phyloP scores from a whole-genome alignment of 2,113 vertebrate genomes.

The Mormyrus lacerda region DNA sequence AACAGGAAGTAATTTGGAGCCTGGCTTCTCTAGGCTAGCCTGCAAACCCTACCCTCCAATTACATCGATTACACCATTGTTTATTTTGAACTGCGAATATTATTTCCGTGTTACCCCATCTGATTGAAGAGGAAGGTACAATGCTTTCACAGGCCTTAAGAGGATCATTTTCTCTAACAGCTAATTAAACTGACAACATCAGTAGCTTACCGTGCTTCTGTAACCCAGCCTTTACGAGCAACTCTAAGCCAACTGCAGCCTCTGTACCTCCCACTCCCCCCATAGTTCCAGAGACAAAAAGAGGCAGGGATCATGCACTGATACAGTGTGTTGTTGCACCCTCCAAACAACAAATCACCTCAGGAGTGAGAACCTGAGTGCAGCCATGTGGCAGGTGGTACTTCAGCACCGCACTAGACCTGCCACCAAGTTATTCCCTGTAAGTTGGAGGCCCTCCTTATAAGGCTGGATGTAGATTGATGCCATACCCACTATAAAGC shows the following conservation, averaged over 20 bases:
- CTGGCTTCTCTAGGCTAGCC: neutral
- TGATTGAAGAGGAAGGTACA: neutral
- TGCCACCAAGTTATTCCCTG: too few species aligned
- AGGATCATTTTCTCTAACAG: neutral
- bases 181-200: neutral
- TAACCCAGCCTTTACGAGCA: neutral
- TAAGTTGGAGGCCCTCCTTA: too few species aligned
- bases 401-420: too few species aligned
- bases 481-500: too few species aligned
- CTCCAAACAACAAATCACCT: too few species aligned
- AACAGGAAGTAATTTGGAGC: slow-evolving; percentile 19
- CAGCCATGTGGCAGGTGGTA: too few species aligned
- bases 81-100: neutral
- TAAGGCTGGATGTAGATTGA: too few species aligned
- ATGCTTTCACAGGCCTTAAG: neutral
- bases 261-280: neutral
- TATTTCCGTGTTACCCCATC: neutral
- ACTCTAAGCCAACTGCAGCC: neutral
- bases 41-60: neutral
- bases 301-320: too few species aligned
- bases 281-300: neutral
- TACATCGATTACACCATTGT: neutral
- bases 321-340: too few species aligned
- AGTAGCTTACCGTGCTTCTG: neutral
- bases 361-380: too few species aligned